These are phyloP conservation scores for Aethina tumida DNA, from an alignment of 1,140 invertebrate species.

Conservation along the genomic window DNA sequence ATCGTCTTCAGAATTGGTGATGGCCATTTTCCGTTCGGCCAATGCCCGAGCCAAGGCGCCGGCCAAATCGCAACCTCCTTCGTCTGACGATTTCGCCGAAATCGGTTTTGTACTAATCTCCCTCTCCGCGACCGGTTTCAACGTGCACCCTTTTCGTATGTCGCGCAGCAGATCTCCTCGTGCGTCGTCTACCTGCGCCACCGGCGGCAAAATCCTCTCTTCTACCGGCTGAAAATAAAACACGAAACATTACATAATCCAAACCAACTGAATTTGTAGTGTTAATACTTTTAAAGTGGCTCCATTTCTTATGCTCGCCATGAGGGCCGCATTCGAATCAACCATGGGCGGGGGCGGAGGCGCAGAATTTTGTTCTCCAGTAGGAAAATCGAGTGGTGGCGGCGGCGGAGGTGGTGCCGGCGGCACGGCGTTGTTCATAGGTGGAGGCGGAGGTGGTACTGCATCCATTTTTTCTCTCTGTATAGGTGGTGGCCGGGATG, in stretches of 20 bases:
- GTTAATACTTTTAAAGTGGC: conserved; percentile 45
- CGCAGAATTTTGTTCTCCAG: conserved; percentile 3
- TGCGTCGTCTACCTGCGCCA: conserved; percentile 35
- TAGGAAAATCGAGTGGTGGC: conserved; percentile 9
- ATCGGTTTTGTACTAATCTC: conserved; percentile 25
- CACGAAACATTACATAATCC: not conserved
- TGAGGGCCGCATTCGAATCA: conserved; percentile 55
- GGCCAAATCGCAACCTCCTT: conserved; percentile 49
- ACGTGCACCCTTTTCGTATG: conserved; percentile 66
- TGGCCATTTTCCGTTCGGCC: conserved; percentile 57
- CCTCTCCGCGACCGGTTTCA: conserved; percentile 46
- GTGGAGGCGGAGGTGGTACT: conserved; percentile 18
- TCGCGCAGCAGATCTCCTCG: conserved; percentile 66
- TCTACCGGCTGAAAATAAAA: conserved; percentile 46
- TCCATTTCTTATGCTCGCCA: conserved; percentile 69
- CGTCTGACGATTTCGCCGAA: conserved; percentile 13
- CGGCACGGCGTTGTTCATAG: conserved; percentile 8
- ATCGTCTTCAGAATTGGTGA: conserved; percentile 55
- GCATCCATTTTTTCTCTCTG: conserved; percentile 13
- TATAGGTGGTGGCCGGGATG: conserved; percentile 19
- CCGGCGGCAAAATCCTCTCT: conserved; percentile 33
- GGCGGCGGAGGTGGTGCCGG: conserved; percentile 18
- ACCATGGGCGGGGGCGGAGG: conserved; percentile 25
- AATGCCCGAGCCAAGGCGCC: conserved; percentile 66
- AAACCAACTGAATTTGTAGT: not conserved